Evolutionary conservation across 1,140 invertebrate species (phyloP).

Genomic region (Portunus trituberculatus): DNA sequence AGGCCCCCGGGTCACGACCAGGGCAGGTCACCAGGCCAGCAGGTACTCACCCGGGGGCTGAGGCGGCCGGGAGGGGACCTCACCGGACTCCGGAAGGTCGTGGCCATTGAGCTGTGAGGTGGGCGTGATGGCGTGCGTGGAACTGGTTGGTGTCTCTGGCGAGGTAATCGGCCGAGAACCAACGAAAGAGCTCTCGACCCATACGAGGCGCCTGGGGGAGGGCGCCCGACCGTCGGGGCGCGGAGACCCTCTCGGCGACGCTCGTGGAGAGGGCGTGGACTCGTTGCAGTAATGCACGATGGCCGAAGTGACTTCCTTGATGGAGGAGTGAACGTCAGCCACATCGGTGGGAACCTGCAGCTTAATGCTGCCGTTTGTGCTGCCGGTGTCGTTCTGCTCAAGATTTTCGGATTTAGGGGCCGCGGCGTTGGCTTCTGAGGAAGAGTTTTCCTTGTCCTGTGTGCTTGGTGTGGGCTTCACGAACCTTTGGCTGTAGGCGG

Average conservation of each 20-base stretch:
- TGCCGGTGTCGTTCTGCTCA: slow-evolving; percentile 40
- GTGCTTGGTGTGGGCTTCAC: neutral
- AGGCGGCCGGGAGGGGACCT: slow-evolving; percentile 56
- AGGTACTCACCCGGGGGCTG: slow-evolving; percentile 78
- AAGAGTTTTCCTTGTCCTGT: slow-evolving; percentile 62
- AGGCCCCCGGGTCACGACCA: neutral
- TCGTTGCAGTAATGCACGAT: slow-evolving; percentile 89
- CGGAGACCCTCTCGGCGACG: slow-evolving; percentile 61
- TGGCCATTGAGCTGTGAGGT: slow-evolving; percentile 69
- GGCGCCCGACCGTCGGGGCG: slow-evolving; percentile 69
- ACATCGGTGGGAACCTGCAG: slow-evolving; percentile 41
- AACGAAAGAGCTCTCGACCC: slow-evolving; percentile 95
- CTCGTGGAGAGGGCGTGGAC: slow-evolving; percentile 67
- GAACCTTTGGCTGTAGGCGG: slow-evolving; percentile 78
- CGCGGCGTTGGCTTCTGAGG: slow-evolving; percentile 36
- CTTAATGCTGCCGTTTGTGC: slow-evolving; percentile 54
- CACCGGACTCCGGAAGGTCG: slow-evolving; percentile 46
- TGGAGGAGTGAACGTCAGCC: slow-evolving; percentile 88
- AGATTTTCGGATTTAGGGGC: neutral
- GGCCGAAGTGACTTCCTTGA: slow-evolving; percentile 95
- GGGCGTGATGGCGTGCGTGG: slow-evolving; percentile 61
- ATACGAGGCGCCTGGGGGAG: slow-evolving; percentile 83
- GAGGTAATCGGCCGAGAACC: slow-evolving; percentile 91
- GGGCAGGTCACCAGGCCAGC: slow-evolving; percentile 74
- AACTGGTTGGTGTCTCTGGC: slow-evolving; percentile 86